These are phyloP conservation scores for Carassius gibelio DNA, from an alignment of 2,113 vertebrate genomes.

Conservation along the genomic window DNA sequence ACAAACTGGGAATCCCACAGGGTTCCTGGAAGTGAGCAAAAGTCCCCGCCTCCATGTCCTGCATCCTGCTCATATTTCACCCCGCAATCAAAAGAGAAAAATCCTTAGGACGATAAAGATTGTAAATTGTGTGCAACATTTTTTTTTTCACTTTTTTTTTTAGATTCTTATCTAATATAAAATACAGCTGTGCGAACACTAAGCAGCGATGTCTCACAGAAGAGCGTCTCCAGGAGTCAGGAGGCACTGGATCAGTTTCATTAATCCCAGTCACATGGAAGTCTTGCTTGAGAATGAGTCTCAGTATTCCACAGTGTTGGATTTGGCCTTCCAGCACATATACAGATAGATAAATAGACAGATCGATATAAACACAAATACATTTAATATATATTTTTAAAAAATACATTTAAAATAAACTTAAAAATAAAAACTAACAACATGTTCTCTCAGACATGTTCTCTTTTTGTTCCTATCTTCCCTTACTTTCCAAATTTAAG, in stretches of 20 bases:
- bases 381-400: too few species aligned
- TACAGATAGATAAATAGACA: too few species aligned
- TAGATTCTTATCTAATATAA: not conserved
- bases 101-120: not conserved
- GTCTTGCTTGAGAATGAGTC: not conserved
- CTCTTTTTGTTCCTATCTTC: too few species aligned
- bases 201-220: not conserved
- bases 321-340: not conserved
- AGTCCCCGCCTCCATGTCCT: not conserved
- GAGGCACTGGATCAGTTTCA: not conserved
- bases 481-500: too few species aligned
- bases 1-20: slow-evolving; percentile 30
- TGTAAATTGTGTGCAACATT: not conserved
- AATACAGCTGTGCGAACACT: not conserved
- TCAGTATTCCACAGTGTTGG: not conserved
- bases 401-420: too few species aligned
- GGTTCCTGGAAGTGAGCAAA: slow-evolving; percentile 44
- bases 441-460: too few species aligned
- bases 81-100: not conserved
- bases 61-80: not conserved
- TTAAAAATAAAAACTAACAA: too few species aligned
- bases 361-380: too few species aligned
- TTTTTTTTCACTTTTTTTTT: not conserved
- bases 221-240: not conserved
- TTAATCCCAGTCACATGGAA: slow-evolving; percentile 47